These are phyloP conservation scores for Meliscaeva auricollis DNA, from an alignment of 2,888 invertebrate genomes.

Conservation along the genomic window DNA sequence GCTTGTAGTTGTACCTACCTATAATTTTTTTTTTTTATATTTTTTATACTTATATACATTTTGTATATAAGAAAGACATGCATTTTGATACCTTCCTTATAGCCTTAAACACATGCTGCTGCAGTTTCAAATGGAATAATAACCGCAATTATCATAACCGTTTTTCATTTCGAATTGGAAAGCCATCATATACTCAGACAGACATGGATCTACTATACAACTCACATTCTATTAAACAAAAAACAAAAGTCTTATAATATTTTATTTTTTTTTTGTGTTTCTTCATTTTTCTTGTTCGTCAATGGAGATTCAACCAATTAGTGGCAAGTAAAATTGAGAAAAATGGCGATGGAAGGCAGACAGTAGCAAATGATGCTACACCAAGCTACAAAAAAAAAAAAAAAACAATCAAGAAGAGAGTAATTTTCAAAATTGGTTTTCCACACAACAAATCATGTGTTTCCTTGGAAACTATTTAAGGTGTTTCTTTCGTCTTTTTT, in stretches of 20 bases:
- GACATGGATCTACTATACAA: constrained; percentile 16
- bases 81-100: constrained; percentile 26
- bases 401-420: constrained; percentile 27
- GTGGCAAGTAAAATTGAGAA: constrained; percentile 53
- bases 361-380: constrained; percentile 53
- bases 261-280: constrained; percentile 17
- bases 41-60: not conserved
- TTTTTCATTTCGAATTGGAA: constrained; percentile 71
- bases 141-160: constrained; percentile 74
- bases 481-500: no score
- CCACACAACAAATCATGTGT: constrained; percentile 62
- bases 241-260: constrained; percentile 20
- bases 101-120: constrained; percentile 58
- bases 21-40: no score
- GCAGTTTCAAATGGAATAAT: constrained; percentile 68
- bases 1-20: constrained; percentile 14
- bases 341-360: constrained; percentile 62
- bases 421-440: constrained; percentile 67
- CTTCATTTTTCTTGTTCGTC: constrained; percentile 23
- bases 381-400: not conserved
- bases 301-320: constrained; percentile 59
- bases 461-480: constrained; percentile 60
- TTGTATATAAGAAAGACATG: not conserved
- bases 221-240: constrained; percentile 28
- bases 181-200: constrained; percentile 20